Evolutionary conservation across 2,113 vertebrate species (phyloP), one percentile per base, ranked within the genome.

Genomic region (Cyprinodon tularosa): DNA sequence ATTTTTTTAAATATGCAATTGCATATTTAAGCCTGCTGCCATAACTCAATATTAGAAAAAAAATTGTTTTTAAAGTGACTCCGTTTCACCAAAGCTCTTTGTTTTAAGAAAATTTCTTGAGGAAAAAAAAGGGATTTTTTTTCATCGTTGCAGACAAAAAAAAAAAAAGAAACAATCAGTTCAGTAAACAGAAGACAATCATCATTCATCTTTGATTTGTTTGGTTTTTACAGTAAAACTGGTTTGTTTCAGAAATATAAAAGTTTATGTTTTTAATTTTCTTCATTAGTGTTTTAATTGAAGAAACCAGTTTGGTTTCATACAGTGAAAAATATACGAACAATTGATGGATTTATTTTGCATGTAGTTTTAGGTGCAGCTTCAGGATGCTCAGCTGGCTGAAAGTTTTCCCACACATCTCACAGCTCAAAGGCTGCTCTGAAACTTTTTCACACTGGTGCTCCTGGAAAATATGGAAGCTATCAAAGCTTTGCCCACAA

Each of bases 401-500:
- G 0, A 88, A 89, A 0, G 12, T 53, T 22, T 84, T 82, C 1
- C 88, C 86, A 4, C 87, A 90, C 10, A 91, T 77, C 17, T 83
- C 63, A n/a, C 88, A 91, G 71, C 76, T 73, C 4, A 89, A 88
- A 45, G 87, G 47, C 1, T 70, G 64, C 72, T 84, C 87, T 3
- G 67, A 67, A 13, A 78, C 37, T 4, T 48, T 69, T 47, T 78
- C 71, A 57, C 92, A 93, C 66, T 44, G 86, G 67, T 93, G 91
- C 40, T 68, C 80, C 71, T 91, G 87, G 20, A 93, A 90, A 3
- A 84, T 80, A 60, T 7, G 72, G 48, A 91, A 93, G 20, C 70
- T 79, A 3, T 84, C 83, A 45, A 90, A 93, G 82, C 86, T 91
- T 36, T 87, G 81, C 2, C 93, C 91, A 10, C 93, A 94, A 3